A percentile compares a stretch with the other conserved stretches of the same genome.
Evolutionary conservation across 2,888 invertebrate species (phyloP).

Genomic region (Limnephilus auricula): DNA sequence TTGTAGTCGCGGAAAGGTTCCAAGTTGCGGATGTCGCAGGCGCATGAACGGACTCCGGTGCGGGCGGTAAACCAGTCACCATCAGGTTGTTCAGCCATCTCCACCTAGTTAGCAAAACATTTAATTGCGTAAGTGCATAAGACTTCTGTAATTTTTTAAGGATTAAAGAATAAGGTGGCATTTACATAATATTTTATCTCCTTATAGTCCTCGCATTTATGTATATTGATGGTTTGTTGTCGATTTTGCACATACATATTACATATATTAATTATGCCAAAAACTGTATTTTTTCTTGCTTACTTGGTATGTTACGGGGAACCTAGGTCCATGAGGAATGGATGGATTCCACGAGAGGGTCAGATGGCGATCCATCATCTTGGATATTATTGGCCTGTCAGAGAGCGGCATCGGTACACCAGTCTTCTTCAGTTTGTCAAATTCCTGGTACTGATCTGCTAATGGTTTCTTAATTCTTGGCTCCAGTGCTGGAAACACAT

Average conservation of each 20-base stretch:
- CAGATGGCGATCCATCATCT: constrained; percentile 92
- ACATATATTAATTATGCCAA: too few species aligned
- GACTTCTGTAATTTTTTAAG: neutral
- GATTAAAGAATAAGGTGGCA: neutral
- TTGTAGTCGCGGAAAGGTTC: constrained; percentile 96
- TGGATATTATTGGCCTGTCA: constrained; percentile 94
- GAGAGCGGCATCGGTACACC: constrained; percentile 92
- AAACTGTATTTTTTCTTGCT: neutral
- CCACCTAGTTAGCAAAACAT: constrained; percentile 75
- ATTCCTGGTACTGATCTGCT: constrained; percentile 89
- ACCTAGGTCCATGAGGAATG: constrained; percentile 89
- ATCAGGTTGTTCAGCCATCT: constrained; percentile 94
- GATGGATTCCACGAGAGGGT: constrained; percentile 97
- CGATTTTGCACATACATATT: neutral
- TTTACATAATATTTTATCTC: neutral
- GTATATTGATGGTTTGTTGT: neutral
- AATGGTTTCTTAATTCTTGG: constrained; percentile 82
- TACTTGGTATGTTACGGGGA: constrained; percentile 95
- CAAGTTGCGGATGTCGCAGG: constrained; percentile 92
- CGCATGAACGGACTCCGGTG: constrained; percentile 91
- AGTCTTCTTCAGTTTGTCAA: constrained; percentile 88
- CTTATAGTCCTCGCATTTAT: neutral
- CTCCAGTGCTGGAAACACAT: constrained; percentile 78
- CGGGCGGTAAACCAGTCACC: constrained; percentile 95
- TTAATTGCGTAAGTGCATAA: neutral